Percentiles rank a stretch among this genome's conserved stretches.
Conservation (phyloP, 1,140 invertebrate species). For the Brachionus rotundiformis region DNA sequence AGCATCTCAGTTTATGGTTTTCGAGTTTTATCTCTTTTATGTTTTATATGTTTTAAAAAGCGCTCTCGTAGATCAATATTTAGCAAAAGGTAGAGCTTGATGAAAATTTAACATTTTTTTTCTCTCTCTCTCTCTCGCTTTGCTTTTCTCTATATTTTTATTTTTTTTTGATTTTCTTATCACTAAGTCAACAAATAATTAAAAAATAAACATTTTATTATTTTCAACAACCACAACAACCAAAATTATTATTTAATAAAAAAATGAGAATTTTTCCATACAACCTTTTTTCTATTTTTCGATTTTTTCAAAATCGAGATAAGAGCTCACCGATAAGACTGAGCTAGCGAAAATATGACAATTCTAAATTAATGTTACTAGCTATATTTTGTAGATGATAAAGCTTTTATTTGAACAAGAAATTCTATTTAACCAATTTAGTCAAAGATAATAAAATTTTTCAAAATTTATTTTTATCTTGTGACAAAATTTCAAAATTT, state of each 20-base stretch:
- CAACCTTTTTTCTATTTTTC: not conserved
- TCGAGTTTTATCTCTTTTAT: not conserved
- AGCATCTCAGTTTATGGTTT: slow-evolving; percentile 17
- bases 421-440: not conserved
- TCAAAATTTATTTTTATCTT: slow-evolving; percentile 8
- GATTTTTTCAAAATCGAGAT: too few relatives aligned
- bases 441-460: not conserved
- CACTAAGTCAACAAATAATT: slow-evolving; percentile 34
- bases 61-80: not conserved
- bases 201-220: slow-evolving; percentile 48
- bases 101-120: slow-evolving; percentile 10
- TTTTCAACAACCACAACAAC: not conserved
- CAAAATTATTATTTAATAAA: not conserved
- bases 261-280: slow-evolving; percentile 26
- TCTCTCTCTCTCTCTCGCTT: not conserved
- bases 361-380: slow-evolving; percentile 2
- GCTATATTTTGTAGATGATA: not conserved
- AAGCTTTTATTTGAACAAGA: slow-evolving; percentile 22
- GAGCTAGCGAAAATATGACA: not conserved
- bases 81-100: not conserved
- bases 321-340: not conserved
- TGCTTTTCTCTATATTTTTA: too few relatives aligned
- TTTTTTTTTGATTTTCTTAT: too few relatives aligned
- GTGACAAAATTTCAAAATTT: slow-evolving; percentile 34
- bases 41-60: not conserved